These are phyloP conservation scores for Tangara arthus DNA, from an alignment of 2,797 vertebrate genomes.

Conservation along the genomic window DNA sequence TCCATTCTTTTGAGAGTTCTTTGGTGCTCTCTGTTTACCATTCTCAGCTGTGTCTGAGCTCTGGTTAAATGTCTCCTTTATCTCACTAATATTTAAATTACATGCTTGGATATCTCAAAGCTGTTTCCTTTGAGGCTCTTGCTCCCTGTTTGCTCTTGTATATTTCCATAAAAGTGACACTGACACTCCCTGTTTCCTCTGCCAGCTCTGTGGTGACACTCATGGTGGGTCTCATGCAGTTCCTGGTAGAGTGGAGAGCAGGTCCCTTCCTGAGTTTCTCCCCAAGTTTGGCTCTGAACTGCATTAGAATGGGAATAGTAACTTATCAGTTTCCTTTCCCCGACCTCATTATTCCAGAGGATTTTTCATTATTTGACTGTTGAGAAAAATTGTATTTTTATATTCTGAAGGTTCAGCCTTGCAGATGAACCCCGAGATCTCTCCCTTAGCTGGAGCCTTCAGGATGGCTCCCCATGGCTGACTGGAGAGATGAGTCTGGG, in stretches of 20 bases:
- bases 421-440: background rate
- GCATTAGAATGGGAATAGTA: background rate
- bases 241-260: background rate
- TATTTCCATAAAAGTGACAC: background rate
- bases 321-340: background rate
- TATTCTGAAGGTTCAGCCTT: background rate
- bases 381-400: background rate
- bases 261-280: background rate
- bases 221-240: background rate
- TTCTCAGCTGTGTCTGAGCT: slow-evolving; percentile 39
- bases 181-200: background rate
- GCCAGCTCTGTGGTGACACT: background rate
- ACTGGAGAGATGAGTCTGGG: background rate
- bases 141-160: background rate
- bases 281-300: background rate
- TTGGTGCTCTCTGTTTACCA: slow-evolving; percentile 35
- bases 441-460: background rate
- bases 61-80: slow-evolving; percentile 19
- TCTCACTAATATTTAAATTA: slow-evolving; percentile 27
- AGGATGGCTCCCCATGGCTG: background rate
- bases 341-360: background rate
- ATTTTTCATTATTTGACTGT: background rate
- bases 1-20: slow-evolving; percentile 7
- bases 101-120: background rate
- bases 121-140: slow-evolving; percentile 8